These are phyloP conservation scores for Charina bottae DNA, from an alignment of 2,113 vertebrate genomes.

Conservation along the genomic window DNA sequence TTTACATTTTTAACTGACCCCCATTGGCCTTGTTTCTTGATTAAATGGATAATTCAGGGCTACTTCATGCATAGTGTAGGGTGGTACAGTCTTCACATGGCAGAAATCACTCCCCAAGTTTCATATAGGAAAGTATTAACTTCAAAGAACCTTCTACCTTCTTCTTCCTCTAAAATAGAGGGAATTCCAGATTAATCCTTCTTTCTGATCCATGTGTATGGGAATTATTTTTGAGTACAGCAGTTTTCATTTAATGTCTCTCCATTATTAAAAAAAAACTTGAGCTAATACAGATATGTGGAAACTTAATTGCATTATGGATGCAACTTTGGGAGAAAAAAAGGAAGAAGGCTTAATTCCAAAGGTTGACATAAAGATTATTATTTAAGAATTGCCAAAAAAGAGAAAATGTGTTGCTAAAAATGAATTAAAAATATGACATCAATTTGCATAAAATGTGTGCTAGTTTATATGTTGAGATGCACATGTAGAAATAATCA, in stretches of 20 bases:
- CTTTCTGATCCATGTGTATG: background rate
- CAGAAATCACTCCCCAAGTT: background rate
- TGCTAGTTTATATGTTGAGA: background rate
- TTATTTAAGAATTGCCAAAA: background rate
- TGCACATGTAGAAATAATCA: background rate
- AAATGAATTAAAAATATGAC: background rate
- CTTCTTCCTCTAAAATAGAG: background rate
- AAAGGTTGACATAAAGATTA: background rate
- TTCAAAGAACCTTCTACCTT: background rate
- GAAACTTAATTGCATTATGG: background rate
- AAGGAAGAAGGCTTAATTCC: background rate
- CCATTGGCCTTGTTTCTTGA: background rate
- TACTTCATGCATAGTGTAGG: background rate
- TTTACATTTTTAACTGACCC: background rate
- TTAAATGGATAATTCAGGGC: background rate
- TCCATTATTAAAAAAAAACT: background rate
- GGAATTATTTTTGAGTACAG: background rate
- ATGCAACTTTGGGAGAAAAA: background rate
- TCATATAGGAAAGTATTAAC: background rate
- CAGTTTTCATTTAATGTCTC: background rate
- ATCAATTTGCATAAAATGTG: background rate
- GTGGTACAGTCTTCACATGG: background rate
- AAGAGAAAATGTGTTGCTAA: background rate
- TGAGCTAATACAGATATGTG: background rate
- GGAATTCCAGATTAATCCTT: background rate